Evolutionary conservation across 2,797 vertebrate species (phyloP).

Genomic region (Melanotaenia parkinsoni): DNA sequence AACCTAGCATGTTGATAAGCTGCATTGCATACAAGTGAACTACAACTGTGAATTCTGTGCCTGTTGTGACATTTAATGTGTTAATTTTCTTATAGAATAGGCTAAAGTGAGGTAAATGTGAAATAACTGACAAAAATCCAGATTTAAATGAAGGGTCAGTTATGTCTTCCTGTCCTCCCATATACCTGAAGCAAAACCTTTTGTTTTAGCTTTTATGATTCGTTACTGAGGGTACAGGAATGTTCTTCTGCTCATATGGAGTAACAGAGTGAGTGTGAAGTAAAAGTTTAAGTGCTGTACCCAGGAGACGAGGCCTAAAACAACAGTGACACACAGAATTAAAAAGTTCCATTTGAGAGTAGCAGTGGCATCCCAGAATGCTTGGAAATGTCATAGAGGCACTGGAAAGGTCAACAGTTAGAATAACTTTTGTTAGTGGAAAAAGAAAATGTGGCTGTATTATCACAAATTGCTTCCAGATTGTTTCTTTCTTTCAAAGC

Average conservation of each 20-base stretch:
- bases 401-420: slow-evolving; percentile 87
- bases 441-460: slow-evolving; percentile 75
- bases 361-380: slow-evolving; percentile 75
- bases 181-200: neutral
- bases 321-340: slow-evolving; percentile 80
- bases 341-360: slow-evolving; percentile 80
- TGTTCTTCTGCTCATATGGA: slow-evolving; percentile 29
- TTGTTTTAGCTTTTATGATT: slow-evolving; percentile 15
- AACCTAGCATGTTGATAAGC: slow-evolving; percentile 23
- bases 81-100: neutral
- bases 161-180: neutral
- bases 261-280: slow-evolving; percentile 39
- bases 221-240: slow-evolving; percentile 9
- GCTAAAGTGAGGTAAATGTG: neutral
- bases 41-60: slow-evolving; percentile 11
- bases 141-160: neutral
- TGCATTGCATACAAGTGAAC: neutral
- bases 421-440: slow-evolving; percentile 84
- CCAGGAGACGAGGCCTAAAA: slow-evolving; percentile 77
- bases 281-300: slow-evolving; percentile 69
- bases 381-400: slow-evolving; percentile 83
- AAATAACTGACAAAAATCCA: neutral
- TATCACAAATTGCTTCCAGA: slow-evolving; percentile 87
- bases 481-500: slow-evolving; percentile 72
- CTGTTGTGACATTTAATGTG: slow-evolving; percentile 12